Evolutionary conservation across 2,113 vertebrate genomes (phyloP), one percentile per base, ranked within the genome.

Genomic region (Myiozetetes cayanensis): DNA sequence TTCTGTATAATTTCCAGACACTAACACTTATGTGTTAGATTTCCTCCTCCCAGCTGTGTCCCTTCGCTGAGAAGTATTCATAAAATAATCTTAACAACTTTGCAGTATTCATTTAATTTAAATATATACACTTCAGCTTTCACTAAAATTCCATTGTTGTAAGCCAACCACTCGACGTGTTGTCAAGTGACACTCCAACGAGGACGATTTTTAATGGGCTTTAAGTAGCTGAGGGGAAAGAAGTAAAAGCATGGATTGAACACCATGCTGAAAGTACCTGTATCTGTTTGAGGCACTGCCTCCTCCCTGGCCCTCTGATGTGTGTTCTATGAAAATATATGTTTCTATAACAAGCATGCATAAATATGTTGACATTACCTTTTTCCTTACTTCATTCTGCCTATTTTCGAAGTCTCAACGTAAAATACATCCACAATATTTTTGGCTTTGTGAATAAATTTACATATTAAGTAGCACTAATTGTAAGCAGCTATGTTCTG

Each of bases 1-100:
- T 88, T 94, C 83, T 44, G 24, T 85, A 44, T 72, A 37, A 89
- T 85, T 94, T 96, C 88, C 88, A 90, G 61, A 83, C 46, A 76
- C 39, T 70, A 67, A 91, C 72, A 95, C 55, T 86, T 68, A 28
- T 2, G 19, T 37, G 49, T 72, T 92, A 73, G 71, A 89, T 90
- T 90, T 96, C 87, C 33, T 92, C 47, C 44, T 73, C 83, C 82
- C 52, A 87, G 41, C 71, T 92, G 91, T 23, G 84, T 56, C 17
- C 8, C 80, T 91, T 67, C 46, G 52, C 72, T 80, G 81, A 68
- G 28, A 94, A 81, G 63, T 17, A 56, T 86, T 85, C 31, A 93
- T 37, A 89, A 96, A 94, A 85, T 44, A 84, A 61, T 43, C 75
- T 35, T 65, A 85, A 72, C 86, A 71, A 74, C 44, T 78, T 35